Base-by-base conservation (phyloP, 1,140 invertebrate species). In the Aleiodes sp. region DNA sequence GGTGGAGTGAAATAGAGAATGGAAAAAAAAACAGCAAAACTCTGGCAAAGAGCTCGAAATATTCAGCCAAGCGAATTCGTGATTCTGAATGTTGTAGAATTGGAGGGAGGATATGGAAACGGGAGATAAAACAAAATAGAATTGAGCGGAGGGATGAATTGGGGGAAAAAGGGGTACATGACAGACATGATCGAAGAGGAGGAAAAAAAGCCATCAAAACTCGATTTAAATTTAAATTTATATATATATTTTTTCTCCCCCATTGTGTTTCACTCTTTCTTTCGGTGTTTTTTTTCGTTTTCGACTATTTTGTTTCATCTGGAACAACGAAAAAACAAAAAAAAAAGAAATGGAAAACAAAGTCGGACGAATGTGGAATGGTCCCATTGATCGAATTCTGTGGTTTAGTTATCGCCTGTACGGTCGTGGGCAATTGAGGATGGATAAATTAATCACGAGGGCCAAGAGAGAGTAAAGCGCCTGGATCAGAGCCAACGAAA, bases 71-170 rank as follows among this genome's bases (percentile, higher is more conserved):
- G 35, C 10, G 60, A 39, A 63, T 21, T 39, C 33, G 35, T 16
- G 31, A 43, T 64, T 64, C 37, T 41, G 39, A 43, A 41, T 41
- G 61, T 52, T 52, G 46, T 21, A 52, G 46, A 52, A 2, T 8
- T 24, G 46, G 46, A 24, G 46, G 46, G 46, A 52, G 46, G 19
- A 26, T 12, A 64, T 64, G 61, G 35, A 41, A 64, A 26, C 24
- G n/a, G 10, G 35, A 64, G 61, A 64, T 64, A 64, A 64, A 64
- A 43, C 37, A 28, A 64, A 64, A 64, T 64, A 41, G 19, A 64
- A 64, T 64, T 52, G 4, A 52, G 4, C 46, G 16, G 31, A 6
- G 10, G 10, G 21, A 52, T 52, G 46, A 52, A 52, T 52, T 8
- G 46, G 46, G 26, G 7, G 62, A 65, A 60, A 37, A 46, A 39